Conservation (phyloP, 92 coral and sea anemone genomes). For the Nematostella vectensis region DNA sequence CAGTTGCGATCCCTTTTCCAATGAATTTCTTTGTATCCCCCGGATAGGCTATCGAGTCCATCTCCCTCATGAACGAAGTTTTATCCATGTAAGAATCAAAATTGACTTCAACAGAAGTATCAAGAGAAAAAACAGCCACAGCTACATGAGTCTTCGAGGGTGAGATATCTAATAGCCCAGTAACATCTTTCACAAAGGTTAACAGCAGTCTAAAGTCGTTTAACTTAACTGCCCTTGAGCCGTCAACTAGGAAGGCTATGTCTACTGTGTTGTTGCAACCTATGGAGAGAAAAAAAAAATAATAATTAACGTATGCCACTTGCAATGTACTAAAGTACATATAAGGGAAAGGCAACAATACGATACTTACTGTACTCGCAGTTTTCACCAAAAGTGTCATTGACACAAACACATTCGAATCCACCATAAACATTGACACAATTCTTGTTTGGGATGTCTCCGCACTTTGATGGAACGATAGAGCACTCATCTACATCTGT, state of each 20-base stretch:
- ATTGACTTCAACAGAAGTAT: neutral
- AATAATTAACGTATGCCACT: no score
- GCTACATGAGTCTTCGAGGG: slow-evolving; percentile 5
- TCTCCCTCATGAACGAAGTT: slow-evolving; percentile 1
- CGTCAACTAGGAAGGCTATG: slow-evolving; percentile 21
- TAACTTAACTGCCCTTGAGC: slow-evolving; percentile 6
- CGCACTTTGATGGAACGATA: slow-evolving; percentile 5
- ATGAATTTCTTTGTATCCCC: slow-evolving; percentile 14
- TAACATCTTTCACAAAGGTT: slow-evolving; percentile 8
- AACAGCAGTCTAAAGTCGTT: neutral
- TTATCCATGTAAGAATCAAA: slow-evolving; percentile 6
- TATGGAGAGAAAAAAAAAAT: no score
- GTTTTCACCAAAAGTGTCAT: slow-evolving; percentile 8
- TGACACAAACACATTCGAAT: slow-evolving; percentile 14
- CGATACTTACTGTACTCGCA: slow-evolving; percentile 19
- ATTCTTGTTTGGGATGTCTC: neutral
- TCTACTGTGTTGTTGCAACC: slow-evolving; percentile 10
- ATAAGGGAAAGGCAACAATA: neutral
- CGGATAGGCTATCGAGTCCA: slow-evolving; percentile 3
- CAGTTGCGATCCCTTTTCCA: slow-evolving; percentile 10
- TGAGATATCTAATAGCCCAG: slow-evolving; percentile 12
- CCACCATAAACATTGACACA: slow-evolving; percentile 21
- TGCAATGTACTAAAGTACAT: neutral
- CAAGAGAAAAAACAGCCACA: slow-evolving; percentile 8
- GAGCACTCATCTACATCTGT: slow-evolving; percentile 20